Base-by-base conservation (phyloP, 2,113 vertebrate species). In the Epinephelus lanceolatus region DNA sequence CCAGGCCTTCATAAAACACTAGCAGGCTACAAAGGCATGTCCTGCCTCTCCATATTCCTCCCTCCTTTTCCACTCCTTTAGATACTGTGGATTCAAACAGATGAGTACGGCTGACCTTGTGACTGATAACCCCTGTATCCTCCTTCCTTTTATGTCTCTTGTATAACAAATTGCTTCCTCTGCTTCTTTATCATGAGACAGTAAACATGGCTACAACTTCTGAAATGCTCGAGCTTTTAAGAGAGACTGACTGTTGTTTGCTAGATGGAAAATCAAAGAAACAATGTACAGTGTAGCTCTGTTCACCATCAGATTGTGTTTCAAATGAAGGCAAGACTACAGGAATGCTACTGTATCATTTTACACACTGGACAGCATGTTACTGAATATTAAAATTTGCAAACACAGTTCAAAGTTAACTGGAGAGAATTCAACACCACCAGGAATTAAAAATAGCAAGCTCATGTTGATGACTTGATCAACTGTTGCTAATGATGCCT, bases 1-100 rank as follows among this genome's bases (percentile, higher is more conserved):
- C 92, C 93, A 94, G 85, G 72, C 78, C 90, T 91, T 92, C 88
- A 86, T 92, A 91, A 94, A 91, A 87, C 90, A 91, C 86, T 53
- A 89, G 86, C 72, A 78, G 67, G 78, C 73, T 86, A 79, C 83
- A 89, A 88, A 83, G 72, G 76, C 80, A 73, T 69, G 76, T 66
- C 82, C 80, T 86, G 83, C 77, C 81, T 87, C 66, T 80, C 74
- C 27, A 52, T 33, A 80, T 67, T 52, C 80, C 84, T 53, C 66
- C 10, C 76, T 85, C 78, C 72, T 81, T 72, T 84, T 85, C 70
- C 56, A 75, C 75, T 85, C 85, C 78, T 52, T 81, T 45, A 68
- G 72, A 78, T 53, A 42, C 47, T 71, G 30, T 66, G 53, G 61
- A 81, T 37, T 76, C 65, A 73, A 59, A 82, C 61, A 72, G 59